Percentiles rank a stretch among this genome's conserved stretches.
phyloP scores from a whole-genome alignment of 2,888 invertebrate species.

The Caenorhabditis zanzibari region DNA sequence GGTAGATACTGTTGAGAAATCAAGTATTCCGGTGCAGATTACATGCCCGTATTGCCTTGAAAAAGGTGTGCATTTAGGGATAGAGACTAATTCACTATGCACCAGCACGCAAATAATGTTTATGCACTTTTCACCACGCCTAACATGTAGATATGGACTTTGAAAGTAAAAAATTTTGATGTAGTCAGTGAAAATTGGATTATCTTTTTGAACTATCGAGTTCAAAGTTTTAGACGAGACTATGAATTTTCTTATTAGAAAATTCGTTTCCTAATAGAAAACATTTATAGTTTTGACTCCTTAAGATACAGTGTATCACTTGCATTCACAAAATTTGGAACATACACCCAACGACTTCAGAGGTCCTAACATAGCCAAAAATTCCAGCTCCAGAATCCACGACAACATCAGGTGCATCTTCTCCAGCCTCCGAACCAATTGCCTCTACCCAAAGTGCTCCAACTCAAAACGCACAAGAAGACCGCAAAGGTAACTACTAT shows the following conservation, averaged over 20 bases:
- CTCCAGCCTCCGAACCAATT: conserved; percentile 26
- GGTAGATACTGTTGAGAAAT: conserved; percentile 57
- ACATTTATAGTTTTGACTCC: too few species aligned
- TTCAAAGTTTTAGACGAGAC: too few species aligned
- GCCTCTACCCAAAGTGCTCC: conserved; percentile 44
- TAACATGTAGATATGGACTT: neutral
- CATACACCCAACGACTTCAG: too few species aligned
- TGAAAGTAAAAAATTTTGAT: neutral
- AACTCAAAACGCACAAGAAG: conserved; percentile 49
- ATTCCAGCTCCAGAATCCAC: conserved; percentile 41
- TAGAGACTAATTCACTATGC: conserved; percentile 14
- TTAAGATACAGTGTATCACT: too few species aligned
- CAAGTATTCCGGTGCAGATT: conserved; percentile 42
- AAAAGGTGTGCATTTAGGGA: conserved; percentile 42
- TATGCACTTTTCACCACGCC: conserved; percentile 17
- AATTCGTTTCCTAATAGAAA: too few species aligned
- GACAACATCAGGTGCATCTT: conserved; percentile 16
- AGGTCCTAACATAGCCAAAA: too few species aligned
- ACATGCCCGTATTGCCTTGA: conserved; percentile 50
- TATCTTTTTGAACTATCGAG: neutral
- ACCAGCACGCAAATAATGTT: conserved; percentile 14
- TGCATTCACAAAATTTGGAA: too few species aligned
- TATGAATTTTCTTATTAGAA: neutral
- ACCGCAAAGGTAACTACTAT: conserved; percentile 66
- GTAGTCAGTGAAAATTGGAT: neutral